Evolutionary conservation across 2,888 invertebrate genomes (phyloP).

Genomic region (Holacanthella duospinosa): DNA sequence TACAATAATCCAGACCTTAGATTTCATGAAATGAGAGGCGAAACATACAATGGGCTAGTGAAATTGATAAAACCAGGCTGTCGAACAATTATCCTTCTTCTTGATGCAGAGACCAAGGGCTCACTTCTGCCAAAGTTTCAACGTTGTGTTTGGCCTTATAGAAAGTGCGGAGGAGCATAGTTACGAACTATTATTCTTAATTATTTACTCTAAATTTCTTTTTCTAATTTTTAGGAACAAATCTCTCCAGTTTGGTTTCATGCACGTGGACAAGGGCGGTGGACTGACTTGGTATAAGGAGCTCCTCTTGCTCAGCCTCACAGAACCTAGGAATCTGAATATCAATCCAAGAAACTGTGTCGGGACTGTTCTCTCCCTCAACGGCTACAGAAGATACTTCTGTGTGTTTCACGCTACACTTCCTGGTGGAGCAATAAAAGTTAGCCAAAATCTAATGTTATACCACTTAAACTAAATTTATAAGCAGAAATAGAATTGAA

Average conservation of each 20-base stretch:
- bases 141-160: slow-evolving; percentile 86
- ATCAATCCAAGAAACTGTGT: slow-evolving; percentile 95
- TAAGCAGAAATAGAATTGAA: neutral
- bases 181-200: too few relatives aligned
- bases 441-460: slow-evolving; percentile 49
- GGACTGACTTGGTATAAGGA: slow-evolving; percentile 83
- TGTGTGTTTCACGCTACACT: slow-evolving; percentile 96
- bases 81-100: slow-evolving; percentile 78
- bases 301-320: slow-evolving; percentile 72
- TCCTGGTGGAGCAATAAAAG: slow-evolving; percentile 59
- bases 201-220: slow-evolving; percentile 3
- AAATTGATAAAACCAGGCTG: slow-evolving; percentile 88
- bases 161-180: slow-evolving; percentile 82
- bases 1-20: slow-evolving; percentile 54
- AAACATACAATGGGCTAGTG: slow-evolving; percentile 90
- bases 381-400: slow-evolving; percentile 94
- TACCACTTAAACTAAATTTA: neutral
- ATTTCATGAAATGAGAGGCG: slow-evolving; percentile 82
- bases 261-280: slow-evolving; percentile 76
- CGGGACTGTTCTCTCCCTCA: slow-evolving; percentile 88
- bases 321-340: slow-evolving; percentile 66
- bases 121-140: slow-evolving; percentile 84
- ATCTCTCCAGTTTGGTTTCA: slow-evolving; percentile 86
- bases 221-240: slow-evolving; percentile 61
- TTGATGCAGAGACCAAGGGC: slow-evolving; percentile 76